These are phyloP conservation scores for Agrochola circellaris DNA, from an alignment of 2,888 invertebrate species.

Conservation along the genomic window DNA sequence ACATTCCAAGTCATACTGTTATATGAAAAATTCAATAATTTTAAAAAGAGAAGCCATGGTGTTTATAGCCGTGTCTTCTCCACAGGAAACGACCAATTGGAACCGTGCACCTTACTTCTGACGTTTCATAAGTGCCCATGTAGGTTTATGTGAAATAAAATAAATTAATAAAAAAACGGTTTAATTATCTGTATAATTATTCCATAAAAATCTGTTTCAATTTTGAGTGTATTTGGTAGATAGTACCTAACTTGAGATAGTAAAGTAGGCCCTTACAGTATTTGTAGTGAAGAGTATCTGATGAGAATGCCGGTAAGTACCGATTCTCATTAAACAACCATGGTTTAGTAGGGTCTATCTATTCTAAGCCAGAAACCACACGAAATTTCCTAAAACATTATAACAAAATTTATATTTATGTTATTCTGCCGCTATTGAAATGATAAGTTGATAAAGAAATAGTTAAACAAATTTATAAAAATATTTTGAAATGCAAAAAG, in stretches of 20 bases:
- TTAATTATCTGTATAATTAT: not conserved
- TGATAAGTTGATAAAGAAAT: not conserved
- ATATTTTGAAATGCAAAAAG: slow-evolving; percentile 44
- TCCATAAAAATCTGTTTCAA: not conserved
- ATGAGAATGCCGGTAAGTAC: not conserved
- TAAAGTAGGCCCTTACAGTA: not conserved
- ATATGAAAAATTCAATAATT: not conserved
- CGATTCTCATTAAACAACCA: not conserved
- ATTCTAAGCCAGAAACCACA: not conserved
- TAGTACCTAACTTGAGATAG: not conserved
- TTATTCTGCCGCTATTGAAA: not conserved
- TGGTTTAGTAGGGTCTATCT: not conserved
- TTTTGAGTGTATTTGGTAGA: not conserved
- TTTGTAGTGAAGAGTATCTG: not conserved
- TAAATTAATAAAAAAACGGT: not conserved
- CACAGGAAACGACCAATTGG: not conserved
- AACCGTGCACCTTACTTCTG: not conserved
- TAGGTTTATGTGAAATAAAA: not conserved
- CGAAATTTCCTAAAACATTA: not conserved
- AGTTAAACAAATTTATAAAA: not conserved
- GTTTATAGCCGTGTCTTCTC: too few species aligned
- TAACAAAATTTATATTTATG: not conserved
- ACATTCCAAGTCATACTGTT: not conserved
- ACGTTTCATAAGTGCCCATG: not conserved
- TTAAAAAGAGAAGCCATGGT: too few species aligned